Evolutionary conservation across 2,113 vertebrate genomes (phyloP), one percentile per base, ranked within the genome.

Genomic region (Corythaixoides concolor): DNA sequence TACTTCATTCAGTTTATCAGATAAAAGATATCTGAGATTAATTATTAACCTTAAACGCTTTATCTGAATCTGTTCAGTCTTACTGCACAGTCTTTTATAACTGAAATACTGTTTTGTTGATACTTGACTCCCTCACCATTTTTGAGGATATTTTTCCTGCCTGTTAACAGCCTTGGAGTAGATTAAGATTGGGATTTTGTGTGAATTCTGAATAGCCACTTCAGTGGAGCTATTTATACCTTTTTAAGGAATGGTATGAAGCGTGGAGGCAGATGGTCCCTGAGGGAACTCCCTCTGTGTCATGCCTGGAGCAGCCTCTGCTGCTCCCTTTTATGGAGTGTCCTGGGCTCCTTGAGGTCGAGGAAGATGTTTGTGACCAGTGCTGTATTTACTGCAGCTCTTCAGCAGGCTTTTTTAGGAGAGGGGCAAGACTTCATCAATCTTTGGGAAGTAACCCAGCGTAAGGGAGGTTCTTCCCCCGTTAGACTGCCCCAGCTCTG

Each of bases 201-300:
- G 47, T 64, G 53, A 90, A 39, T 58, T 90, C 30, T 78, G 72
- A 70, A 22, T 6, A 47, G 53, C 21, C 32, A 8, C 56, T 49
- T 76, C 28, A 75, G 32, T 49, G 33, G 37, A 70, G 53, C 67
- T 64, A 26, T 74, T 76, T 73, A 20, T 90, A 93, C 62, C 85
- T 96, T 92, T 96, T 95, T 93, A 95, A 95, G 88, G 94, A 88
- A 89, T 92, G 90, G 73, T 81, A 94, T 83, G 79, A 95, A 93
- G 32, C 4, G 6, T 83, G 58, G 76, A 89, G n/a, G 21, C 50
- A 35, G 60, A 76, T 88, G 64, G 19, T 93, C 56, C 72, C 88
- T 32, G 14, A 56, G 83, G 85, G 69, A 95, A 5, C 27, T 80
- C 39, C 20, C 26, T 89, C 45, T 81, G 32, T 9, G 5, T 45